Evolutionary conservation across 2,888 invertebrate genomes (phyloP).

Genomic region (Phymatocera aterrima): DNA sequence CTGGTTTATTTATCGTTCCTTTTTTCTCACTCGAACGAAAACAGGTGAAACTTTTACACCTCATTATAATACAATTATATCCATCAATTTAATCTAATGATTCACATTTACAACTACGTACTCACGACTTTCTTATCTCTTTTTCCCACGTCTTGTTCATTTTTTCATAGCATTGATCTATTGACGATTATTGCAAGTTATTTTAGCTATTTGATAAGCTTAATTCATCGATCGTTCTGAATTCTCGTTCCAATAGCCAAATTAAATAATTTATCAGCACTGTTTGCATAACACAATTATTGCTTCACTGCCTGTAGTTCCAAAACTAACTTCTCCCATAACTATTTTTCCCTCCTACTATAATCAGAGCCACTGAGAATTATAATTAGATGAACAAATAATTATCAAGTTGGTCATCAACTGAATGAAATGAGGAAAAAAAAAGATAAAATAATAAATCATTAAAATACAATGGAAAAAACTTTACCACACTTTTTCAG

Average conservation of each 20-base stretch:
- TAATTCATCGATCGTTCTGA: too few species aligned
- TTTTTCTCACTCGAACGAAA: background rate
- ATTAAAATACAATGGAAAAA: too few species aligned
- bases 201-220: background rate
- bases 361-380: too few species aligned
- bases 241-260: too few species aligned
- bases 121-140: too few species aligned
- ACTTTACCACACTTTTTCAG: too few species aligned
- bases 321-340: background rate
- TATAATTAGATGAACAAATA: too few species aligned
- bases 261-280: background rate
- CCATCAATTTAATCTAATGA: background rate
- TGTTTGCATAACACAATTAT: background rate
- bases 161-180: background rate
- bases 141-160: too few species aligned
- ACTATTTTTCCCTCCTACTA: background rate
- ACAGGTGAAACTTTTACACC: background rate
- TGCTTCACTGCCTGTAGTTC: slow-evolving; percentile 9
- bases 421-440: too few species aligned
- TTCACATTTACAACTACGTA: background rate
- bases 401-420: too few species aligned
- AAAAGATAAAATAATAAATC: too few species aligned
- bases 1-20: background rate
- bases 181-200: background rate
- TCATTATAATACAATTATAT: background rate